These are phyloP conservation scores for Acipenser ruthenus DNA, from an alignment of 2,797 vertebrate genomes.

Conservation along the genomic window DNA sequence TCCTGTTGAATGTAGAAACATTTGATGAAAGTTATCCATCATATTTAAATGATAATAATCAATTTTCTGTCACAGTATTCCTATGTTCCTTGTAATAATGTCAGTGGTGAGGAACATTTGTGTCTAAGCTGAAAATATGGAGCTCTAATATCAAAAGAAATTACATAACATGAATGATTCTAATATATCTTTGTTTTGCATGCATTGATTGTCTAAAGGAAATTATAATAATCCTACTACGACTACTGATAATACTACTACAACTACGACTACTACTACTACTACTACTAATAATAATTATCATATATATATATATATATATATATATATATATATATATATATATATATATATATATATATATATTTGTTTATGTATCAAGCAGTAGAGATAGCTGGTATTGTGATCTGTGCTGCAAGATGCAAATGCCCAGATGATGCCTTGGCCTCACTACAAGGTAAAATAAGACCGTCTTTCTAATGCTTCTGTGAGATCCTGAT, in stretches of 20 bases:
- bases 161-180: constrained; percentile 61
- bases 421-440: constrained; percentile 75
- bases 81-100: constrained; percentile 72
- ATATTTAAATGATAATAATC: constrained; percentile 93
- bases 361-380: not conserved
- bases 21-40: constrained; percentile 95
- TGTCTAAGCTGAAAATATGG: constrained; percentile 59
- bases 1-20: constrained; percentile 38
- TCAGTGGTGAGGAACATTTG: constrained; percentile 75
- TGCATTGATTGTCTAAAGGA: constrained; percentile 23
- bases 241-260: no score
- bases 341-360: no score
- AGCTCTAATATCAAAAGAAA: constrained; percentile 70
- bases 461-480: constrained; percentile 95
- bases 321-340: not conserved
- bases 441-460: constrained; percentile 69
- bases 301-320: no score
- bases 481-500: constrained; percentile 75
- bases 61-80: constrained; percentile 91
- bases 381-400: not conserved
- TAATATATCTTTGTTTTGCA: no score
- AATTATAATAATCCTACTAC: no score
- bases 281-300: no score
- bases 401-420: constrained; percentile 45
- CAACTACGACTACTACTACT: no score